Evolutionary conservation across 2,888 invertebrate species (phyloP), one percentile per base, ranked within the genome.

Genomic region (Caenorhabditis japonica): DNA sequence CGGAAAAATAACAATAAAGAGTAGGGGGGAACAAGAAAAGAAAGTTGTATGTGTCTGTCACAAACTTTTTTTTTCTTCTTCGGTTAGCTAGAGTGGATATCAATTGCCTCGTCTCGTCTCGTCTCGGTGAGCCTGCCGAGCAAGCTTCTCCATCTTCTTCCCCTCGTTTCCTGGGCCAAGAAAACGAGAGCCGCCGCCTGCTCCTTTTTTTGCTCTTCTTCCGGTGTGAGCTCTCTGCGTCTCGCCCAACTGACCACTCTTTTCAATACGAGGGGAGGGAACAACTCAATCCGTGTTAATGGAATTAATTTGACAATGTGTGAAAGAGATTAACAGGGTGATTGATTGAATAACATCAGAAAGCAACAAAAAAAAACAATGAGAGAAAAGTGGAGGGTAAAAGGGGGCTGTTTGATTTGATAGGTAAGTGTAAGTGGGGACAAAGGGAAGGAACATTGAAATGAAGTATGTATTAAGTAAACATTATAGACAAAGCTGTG

Each of bases 81-180:
- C n/a, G n/a, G n/a, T n/a, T 5, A 30, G 30, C 10, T 5, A 30
- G 30, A 30, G 56, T 56, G 66, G 66, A 66, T 66, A 66, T 66
- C 66, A 66, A 58, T 66, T 66, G 66, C 49, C 30, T 30, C 30
- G 7, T 5, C 30, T n/a, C 30, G 30, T 30, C 30, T n/a, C 30
- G 30, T 30, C 30, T 30, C 30, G 30, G 30, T n/a, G n/a, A n/a
- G n/a, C n/a, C 30, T 30, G 30, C 30, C 30, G 30, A 30, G 30
- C 30, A 30, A 10, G n/a, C n/a, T n/a, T n/a, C n/a, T n/a, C n/a
- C n/a, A n/a, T n/a, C n/a, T n/a, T n/a, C n/a, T n/a, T n/a, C n/a
- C n/a, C n/a, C n/a, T n/a, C 36, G 46, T 64, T 56, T 56, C 56
- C 56, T 56, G 66, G 56, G 66, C 66, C 66, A 56, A 56, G 64